Percentiles rank a stretch among this genome's conserved stretches.
Evolutionary conservation across 2,797 vertebrate genomes (phyloP).

Genomic region (Chiroxiphia lanceolata): DNA sequence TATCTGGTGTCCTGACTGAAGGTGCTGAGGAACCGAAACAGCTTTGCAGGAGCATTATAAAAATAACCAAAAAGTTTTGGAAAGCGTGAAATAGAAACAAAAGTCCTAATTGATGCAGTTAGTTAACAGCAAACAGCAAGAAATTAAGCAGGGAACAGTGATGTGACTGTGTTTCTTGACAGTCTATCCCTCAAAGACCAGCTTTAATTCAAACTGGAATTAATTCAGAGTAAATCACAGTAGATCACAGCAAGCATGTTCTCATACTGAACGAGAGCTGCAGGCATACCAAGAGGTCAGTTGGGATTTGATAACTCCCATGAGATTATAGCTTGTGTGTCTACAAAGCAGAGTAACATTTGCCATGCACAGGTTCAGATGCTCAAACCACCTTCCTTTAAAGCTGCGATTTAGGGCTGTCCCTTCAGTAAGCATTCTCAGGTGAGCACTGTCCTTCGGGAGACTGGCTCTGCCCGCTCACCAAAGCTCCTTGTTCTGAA

Average conservation of each 20-base stretch:
- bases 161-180: not conserved
- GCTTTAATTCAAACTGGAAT: constrained; percentile 7
- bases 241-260: not conserved
- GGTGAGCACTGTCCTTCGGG: not conserved
- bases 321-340: fast-evolving
- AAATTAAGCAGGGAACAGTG: not conserved
- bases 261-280: not conserved
- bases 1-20: not conserved
- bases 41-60: not conserved
- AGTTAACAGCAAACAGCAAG: constrained; percentile 6
- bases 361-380: not conserved
- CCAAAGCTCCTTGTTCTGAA: not conserved
- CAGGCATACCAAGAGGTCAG: not conserved
- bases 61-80: not conserved
- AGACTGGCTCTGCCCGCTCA: not conserved
- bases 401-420: not conserved
- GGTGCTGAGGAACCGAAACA: not conserved
- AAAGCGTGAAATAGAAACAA: not conserved
- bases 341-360: not conserved
- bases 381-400: not conserved
- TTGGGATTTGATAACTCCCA: not conserved
- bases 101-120: not conserved
- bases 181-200: not conserved
- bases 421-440: not conserved
- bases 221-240: not conserved